These are phyloP conservation scores for Enteromius trimaculatus DNA, from an alignment of 2,797 vertebrate species.

Conservation along the genomic window DNA sequence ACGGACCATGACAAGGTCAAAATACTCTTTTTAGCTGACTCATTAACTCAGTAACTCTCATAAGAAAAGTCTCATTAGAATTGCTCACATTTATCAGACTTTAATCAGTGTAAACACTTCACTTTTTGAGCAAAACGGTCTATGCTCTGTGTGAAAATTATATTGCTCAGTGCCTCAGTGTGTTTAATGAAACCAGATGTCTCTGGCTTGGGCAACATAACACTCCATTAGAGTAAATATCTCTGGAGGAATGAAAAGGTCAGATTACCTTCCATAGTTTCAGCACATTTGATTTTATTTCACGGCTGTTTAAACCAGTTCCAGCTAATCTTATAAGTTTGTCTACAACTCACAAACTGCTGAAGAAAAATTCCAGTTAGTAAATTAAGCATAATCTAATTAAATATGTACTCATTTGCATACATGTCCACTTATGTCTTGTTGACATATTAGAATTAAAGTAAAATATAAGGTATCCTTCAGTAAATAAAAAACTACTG, in stretches of 20 bases:
- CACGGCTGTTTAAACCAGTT: not conserved
- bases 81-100: conserved; percentile 40
- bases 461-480: not conserved
- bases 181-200: conserved; percentile 44
- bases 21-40: conserved; percentile 26
- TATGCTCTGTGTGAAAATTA: conserved; percentile 32
- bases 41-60: not conserved
- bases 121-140: not conserved
- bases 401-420: not conserved
- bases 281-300: not conserved
- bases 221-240: conserved; percentile 21
- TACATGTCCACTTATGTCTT: not conserved
- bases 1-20: conserved; percentile 15
- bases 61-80: conserved; percentile 14
- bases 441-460: not conserved
- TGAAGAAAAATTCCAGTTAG: not conserved
- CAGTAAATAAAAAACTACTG: not conserved
- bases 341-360: not conserved
- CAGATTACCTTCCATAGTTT: not conserved
- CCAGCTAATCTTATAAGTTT: not conserved
- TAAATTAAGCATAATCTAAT: not conserved
- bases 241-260: conserved; percentile 39
- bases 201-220: conserved; percentile 25
- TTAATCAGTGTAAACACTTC: conserved; percentile 36
- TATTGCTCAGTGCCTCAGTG: conserved; percentile 32